Percentiles rank a stretch among this genome's conserved stretches.
These are phyloP conservation scores for Trematomus bernacchii DNA, from an alignment of 2,797 vertebrate species.

Conservation along the genomic window DNA sequence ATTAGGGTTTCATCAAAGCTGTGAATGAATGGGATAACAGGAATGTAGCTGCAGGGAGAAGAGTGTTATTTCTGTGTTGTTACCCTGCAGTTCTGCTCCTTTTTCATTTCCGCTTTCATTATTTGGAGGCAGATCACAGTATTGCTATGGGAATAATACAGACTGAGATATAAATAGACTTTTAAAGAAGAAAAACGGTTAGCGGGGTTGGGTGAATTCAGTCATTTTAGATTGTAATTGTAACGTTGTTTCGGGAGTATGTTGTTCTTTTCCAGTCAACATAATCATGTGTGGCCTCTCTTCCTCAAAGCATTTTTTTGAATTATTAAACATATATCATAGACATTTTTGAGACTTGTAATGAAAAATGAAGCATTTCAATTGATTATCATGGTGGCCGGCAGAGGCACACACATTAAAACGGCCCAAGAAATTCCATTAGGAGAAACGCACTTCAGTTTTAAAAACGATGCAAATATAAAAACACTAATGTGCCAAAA, in stretches of 20 bases:
- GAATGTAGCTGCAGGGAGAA: conserved; percentile 49
- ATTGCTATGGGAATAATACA: conserved; percentile 31
- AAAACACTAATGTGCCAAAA: too few species aligned
- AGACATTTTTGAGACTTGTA: not conserved
- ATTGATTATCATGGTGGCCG: too few species aligned
- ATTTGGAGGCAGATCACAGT: conserved; percentile 26
- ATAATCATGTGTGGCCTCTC: not conserved
- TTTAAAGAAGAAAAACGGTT: conserved; percentile 3
- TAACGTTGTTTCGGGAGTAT: not conserved
- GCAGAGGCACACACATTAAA: too few species aligned
- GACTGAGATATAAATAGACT: conserved; percentile 13
- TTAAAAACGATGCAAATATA: too few species aligned
- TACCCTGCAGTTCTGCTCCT: conserved; percentile 44
- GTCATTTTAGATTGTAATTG: not conserved
- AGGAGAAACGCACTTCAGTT: too few species aligned
- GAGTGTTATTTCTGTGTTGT: conserved; percentile 53
- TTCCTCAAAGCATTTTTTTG: not conserved
- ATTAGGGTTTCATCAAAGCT: conserved; percentile 61
- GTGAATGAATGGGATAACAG: conserved; percentile 53
- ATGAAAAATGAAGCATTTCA: too few species aligned
- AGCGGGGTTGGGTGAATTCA: not conserved
- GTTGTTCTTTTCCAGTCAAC: not conserved
- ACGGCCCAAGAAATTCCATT: too few species aligned
- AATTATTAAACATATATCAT: not conserved
- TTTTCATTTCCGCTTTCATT: conserved; percentile 45